Conservation (phyloP, 2,888 invertebrate species). For the Drosophila yooni region DNA sequence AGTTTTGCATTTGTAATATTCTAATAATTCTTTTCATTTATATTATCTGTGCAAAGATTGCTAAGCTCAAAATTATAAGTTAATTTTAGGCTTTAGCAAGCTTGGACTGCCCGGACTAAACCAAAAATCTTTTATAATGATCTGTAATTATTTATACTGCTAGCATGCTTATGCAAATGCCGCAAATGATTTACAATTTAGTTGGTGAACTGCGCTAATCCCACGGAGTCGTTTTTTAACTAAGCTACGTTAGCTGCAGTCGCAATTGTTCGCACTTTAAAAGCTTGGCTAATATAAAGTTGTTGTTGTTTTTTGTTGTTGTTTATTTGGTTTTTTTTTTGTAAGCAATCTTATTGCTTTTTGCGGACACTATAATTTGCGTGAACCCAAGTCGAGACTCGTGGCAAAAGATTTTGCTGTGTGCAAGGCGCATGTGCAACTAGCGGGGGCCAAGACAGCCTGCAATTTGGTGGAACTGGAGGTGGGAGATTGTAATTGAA, state of each 20-base stretch:
- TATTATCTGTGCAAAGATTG: neutral
- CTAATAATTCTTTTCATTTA: no score
- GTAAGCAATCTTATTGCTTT: constrained; percentile 42
- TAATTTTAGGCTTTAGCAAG: neutral
- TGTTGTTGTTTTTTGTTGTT: constrained; percentile 12
- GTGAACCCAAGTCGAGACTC: constrained; percentile 37
- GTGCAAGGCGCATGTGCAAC: constrained; percentile 53
- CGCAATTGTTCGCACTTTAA: constrained; percentile 68
- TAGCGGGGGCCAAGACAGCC: constrained; percentile 39
- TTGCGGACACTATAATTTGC: constrained; percentile 63
- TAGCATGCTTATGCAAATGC: constrained; percentile 43
- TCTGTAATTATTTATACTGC: constrained; percentile 4
- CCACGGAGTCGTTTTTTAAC: constrained; percentile 20
- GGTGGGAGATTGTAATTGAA: constrained; percentile 41
- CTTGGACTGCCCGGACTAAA: neutral
- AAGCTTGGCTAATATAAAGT: constrained; percentile 46
- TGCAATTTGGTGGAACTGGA: constrained; percentile 58
- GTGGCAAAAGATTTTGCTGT: constrained; percentile 22
- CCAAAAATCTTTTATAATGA: neutral
- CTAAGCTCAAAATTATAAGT: neutral
- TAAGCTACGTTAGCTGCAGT: constrained; percentile 34
- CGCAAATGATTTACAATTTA: constrained; percentile 34
- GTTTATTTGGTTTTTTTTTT: constrained; percentile 35
- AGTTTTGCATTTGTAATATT: neutral
- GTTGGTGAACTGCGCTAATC: constrained; percentile 29